These are phyloP conservation scores for Oscheius sp. DNA, from an alignment of 2,888 invertebrate species.

Conservation along the genomic window DNA sequence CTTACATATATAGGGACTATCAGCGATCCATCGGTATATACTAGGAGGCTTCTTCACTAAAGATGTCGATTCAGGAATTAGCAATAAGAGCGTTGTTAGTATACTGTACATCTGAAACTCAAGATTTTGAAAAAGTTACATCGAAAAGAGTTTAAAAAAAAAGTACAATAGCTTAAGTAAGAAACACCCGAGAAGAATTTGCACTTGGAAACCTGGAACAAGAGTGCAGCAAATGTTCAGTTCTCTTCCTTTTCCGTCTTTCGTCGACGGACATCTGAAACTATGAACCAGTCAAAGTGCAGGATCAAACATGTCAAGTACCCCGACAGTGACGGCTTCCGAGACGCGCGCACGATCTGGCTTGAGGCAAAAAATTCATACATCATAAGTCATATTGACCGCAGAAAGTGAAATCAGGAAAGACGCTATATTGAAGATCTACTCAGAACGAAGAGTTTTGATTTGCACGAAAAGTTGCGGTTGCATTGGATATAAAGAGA, in stretches of 20 bases:
- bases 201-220: background rate
- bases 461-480: background rate
- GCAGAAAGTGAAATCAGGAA: constrained; percentile 1
- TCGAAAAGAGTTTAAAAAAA: too few relatives aligned
- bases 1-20: constrained; percentile 71
- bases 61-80: background rate
- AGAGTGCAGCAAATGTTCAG: background rate
- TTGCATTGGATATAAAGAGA: background rate
- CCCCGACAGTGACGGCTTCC: constrained; percentile 16
- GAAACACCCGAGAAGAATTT: too few relatives aligned
- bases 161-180: too few relatives aligned
- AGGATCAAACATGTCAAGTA: constrained; percentile 36
- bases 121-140: background rate
- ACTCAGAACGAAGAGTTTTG: background rate
- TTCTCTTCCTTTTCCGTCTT: background rate
- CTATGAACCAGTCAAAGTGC: constrained; percentile 23
- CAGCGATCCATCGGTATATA: constrained; percentile 69
- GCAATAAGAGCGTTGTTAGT: constrained; percentile 20
- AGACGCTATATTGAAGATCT: background rate
- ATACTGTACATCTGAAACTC: constrained; percentile 37
- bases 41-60: constrained; percentile 51
- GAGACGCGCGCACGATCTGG: constrained; percentile 18
- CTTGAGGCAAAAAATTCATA: constrained; percentile 18
- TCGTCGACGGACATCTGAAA: background rate
- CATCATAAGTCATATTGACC: background rate